phyloP scores from a whole-genome alignment of 2,113 vertebrate species.

The Copsychus sechellarum region DNA sequence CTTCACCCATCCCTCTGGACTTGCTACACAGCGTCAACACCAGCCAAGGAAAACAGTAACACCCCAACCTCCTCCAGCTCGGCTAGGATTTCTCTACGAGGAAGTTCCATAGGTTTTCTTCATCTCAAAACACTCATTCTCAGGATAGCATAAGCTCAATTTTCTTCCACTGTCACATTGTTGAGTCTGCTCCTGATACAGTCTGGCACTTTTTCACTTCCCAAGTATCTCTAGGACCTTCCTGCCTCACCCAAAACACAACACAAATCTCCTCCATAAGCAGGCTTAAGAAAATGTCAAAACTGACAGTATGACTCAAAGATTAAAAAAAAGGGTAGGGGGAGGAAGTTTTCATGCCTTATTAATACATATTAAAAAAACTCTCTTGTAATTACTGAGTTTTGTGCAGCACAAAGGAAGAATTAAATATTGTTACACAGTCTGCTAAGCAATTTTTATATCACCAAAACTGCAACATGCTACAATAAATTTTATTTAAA shows the following conservation, averaged over 20 bases:
- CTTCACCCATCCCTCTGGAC: not conserved
- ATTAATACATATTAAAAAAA: not conserved
- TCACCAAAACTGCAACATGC: not conserved
- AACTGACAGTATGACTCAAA: not conserved
- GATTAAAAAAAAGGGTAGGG: not conserved
- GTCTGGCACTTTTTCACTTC: not conserved
- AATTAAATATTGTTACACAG: not conserved
- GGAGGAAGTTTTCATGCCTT: not conserved
- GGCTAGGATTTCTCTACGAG: not conserved
- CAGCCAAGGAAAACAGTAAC: conserved; percentile 3
- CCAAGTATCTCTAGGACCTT: not conserved
- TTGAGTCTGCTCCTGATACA: not conserved
- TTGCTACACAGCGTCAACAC: not conserved
- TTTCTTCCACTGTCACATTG: not conserved
- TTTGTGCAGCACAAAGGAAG: not conserved
- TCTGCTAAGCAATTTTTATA: not conserved
- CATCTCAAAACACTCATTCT: not conserved
- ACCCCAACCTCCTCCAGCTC: not conserved
- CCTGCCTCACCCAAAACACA: not conserved
- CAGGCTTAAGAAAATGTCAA: not conserved
- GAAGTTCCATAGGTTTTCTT: not conserved
- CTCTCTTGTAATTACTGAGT: not conserved
- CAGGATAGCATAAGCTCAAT: not conserved
- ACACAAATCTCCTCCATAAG: not conserved
- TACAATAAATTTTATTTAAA: not conserved